These are phyloP conservation scores for Dysidea cf. avara DNA, from an alignment of 37 sponge, comb jelly and placozoan species.

Conservation along the genomic window DNA sequence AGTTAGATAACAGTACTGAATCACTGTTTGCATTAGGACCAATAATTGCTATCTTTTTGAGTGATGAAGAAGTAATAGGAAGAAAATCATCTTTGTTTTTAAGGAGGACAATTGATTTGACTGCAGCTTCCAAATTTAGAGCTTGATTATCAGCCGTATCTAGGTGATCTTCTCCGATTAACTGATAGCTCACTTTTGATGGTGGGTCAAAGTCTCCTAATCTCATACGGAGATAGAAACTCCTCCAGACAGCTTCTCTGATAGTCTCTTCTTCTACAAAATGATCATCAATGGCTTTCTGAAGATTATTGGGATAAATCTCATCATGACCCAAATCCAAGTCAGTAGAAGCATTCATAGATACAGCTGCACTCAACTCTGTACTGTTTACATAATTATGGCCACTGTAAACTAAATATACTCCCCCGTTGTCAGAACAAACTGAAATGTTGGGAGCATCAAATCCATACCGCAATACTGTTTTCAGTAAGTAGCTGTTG, in stretches of 20 bases:
- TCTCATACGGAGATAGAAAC: conserved; percentile 48
- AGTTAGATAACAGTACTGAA: conserved; percentile 38
- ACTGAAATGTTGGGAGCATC: conserved; percentile 64
- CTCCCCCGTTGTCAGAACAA: conserved; percentile 64
- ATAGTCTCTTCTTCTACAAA: conserved; percentile 19
- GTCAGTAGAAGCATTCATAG: conserved; percentile 74
- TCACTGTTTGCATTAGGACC: conserved; percentile 66
- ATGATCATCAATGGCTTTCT: conserved; percentile 15
- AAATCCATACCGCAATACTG: conserved; percentile 56
- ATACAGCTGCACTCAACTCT: conserved; percentile 56
- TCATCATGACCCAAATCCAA: conserved; percentile 67
- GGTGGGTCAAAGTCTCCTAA: conserved; percentile 77
- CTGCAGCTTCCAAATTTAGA: conserved; percentile 50
- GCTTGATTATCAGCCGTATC: conserved; percentile 35
- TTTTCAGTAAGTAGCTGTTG: conserved; percentile 61
- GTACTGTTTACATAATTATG: conserved; percentile 42
- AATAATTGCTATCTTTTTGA: conserved; percentile 41
- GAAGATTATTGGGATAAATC: conserved; percentile 41
- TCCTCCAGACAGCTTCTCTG: too few species aligned
- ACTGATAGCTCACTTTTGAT: conserved; percentile 45
- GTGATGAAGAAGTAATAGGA: neutral
- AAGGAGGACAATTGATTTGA: too few species aligned
- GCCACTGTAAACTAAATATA: conserved; percentile 10
- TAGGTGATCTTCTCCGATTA: conserved; percentile 22
- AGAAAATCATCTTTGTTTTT: conserved; percentile 30